A percentile compares a stretch with the other conserved stretches of the same genome.
These are phyloP conservation scores for Ochropacha duplaris DNA, from an alignment of 2,888 invertebrate genomes.

Conservation along the genomic window DNA sequence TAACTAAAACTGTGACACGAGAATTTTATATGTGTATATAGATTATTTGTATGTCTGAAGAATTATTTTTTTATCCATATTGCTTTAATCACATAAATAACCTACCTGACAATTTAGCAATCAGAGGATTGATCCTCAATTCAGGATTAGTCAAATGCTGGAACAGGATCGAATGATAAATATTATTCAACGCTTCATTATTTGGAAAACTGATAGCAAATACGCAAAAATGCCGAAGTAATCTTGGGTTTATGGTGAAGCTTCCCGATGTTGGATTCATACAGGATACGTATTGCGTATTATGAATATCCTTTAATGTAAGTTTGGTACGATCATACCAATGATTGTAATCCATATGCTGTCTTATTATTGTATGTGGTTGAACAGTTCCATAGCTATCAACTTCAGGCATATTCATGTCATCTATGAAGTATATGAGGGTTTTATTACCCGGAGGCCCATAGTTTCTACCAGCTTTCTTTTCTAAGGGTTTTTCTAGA, in stretches of 20 bases:
- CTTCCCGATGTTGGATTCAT: conserved; percentile 99
- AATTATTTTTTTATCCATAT: too few species aligned
- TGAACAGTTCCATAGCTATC: conserved; percentile 95
- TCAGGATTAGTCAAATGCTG: conserved; percentile 93
- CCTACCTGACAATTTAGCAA: conserved; percentile 85
- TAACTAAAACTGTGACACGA: too few species aligned
- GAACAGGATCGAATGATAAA: conserved; percentile 93
- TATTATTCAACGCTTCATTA: conserved; percentile 91
- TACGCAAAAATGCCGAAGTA: conserved; percentile 95
- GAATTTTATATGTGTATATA: too few species aligned
- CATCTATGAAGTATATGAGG: conserved; percentile 97
- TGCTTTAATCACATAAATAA: conserved; percentile 23
- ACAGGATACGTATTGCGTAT: conserved; percentile 97
- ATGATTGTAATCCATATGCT: conserved; percentile 97
- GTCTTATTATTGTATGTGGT: conserved; percentile 97
- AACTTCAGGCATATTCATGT: conserved; percentile 99
- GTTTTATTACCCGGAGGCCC: conserved; percentile 98
- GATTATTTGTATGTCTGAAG: not conserved
- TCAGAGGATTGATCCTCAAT: conserved; percentile 88
- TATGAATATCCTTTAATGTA: conserved; percentile 96
- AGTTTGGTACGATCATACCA: conserved; percentile 95
- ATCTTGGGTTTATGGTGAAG: conserved; percentile 96
- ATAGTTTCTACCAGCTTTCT: conserved; percentile 97
- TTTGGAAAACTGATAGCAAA: conserved; percentile 93
- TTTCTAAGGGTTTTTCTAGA: conserved; percentile 96